Percentiles rank a stretch among this genome's conserved stretches.
phyloP scores from a whole-genome alignment of 2,888 invertebrate species.

The Philonicus albiceps region DNA sequence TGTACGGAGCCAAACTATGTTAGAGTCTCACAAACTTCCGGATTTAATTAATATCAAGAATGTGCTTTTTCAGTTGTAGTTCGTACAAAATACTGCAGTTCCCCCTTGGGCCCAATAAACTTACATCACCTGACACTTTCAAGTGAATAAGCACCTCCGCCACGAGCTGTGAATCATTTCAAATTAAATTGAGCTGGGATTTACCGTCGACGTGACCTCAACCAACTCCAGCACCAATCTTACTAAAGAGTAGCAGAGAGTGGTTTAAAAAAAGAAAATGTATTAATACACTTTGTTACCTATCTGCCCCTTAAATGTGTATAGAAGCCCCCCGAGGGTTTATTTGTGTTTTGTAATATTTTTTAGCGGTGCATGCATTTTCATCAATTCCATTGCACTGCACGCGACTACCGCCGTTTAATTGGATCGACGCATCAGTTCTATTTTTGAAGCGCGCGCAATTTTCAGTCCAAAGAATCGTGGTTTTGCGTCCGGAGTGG shows the following conservation, averaged over 20 bases:
- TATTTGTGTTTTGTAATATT: not conserved
- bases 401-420: not conserved
- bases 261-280: not conserved
- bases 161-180: not conserved
- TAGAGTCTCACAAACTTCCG: not conserved
- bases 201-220: not conserved
- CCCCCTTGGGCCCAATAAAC: not conserved
- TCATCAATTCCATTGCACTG: not conserved
- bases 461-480: not conserved
- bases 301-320: not conserved
- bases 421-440: constrained; percentile 1
- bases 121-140: not conserved
- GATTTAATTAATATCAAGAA: not conserved
- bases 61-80: not conserved
- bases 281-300: not conserved
- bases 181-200: not conserved
- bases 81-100: not conserved
- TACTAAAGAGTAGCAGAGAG: not conserved
- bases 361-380: not conserved
- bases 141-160: not conserved
- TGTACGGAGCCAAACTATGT: not conserved
- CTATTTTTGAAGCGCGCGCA: constrained; percentile 12
- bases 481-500: not conserved
- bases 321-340: not conserved
- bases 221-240: not conserved